Evolutionary conservation across 1,140 invertebrate genomes (phyloP).

Genomic region (Antheraea mylitta): DNA sequence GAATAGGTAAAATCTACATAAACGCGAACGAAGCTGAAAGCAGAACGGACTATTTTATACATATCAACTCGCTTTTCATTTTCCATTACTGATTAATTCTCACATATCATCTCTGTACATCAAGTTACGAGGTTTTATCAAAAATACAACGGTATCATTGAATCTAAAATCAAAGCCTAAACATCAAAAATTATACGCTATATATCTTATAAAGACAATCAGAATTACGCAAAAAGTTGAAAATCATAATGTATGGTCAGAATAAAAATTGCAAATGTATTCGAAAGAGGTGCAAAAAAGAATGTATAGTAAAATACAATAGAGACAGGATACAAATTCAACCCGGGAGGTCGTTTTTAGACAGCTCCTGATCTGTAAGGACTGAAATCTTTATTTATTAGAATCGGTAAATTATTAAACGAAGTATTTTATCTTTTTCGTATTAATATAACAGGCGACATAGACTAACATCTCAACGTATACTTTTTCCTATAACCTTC

Average conservation of each 20-base stretch:
- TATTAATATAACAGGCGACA: conserved; percentile 49
- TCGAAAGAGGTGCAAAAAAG: conserved; percentile 75
- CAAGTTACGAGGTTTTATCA: not conserved
- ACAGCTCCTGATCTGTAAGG: conserved; percentile 44
- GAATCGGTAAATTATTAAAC: conserved; percentile 70
- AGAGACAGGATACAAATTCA: conserved; percentile 67
- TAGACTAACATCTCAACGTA: conserved; percentile 28
- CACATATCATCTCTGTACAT: too few relatives aligned
- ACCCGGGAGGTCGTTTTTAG: conserved; percentile 74
- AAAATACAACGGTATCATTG: not conserved
- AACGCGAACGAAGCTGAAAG: too few relatives aligned
- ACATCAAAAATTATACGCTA: not conserved
- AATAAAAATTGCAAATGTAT: conserved; percentile 73
- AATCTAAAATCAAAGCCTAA: not conserved
- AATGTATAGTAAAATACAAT: conserved; percentile 74
- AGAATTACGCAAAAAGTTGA: conserved; percentile 11
- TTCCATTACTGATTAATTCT: too few relatives aligned
- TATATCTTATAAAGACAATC: conserved; percentile 5
- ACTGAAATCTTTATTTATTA: conserved; percentile 77
- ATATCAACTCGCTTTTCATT: not conserved
- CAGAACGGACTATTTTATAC: too few relatives aligned
- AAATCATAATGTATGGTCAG: conserved; percentile 21
- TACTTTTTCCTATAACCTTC: not conserved
- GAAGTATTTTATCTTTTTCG: conserved; percentile 53
- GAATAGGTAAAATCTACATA: too few relatives aligned